These are phyloP conservation scores for Myotis pilosus DNA, from an alignment of 2,797 vertebrate genomes.

Conservation along the genomic window DNA sequence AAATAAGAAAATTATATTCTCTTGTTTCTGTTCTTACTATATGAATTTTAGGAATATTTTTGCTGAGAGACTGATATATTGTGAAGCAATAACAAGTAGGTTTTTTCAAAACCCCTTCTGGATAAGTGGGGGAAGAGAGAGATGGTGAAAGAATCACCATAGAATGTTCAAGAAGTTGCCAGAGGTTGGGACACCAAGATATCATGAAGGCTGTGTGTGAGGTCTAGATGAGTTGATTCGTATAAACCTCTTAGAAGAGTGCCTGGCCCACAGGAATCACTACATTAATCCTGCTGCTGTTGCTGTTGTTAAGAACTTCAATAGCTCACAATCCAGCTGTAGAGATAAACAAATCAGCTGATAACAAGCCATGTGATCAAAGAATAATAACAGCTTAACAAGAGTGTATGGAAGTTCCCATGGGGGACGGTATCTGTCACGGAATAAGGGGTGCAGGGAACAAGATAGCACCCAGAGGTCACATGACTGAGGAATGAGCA, in stretches of 20 bases:
- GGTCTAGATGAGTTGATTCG: background rate
- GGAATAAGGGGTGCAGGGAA: background rate
- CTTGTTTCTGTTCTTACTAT: background rate
- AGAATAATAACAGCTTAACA: background rate
- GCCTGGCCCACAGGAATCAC: background rate
- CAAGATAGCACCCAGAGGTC: background rate
- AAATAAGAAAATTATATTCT: conserved; percentile 21
- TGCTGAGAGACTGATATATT: background rate
- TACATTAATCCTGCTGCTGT: background rate
- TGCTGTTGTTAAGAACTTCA: background rate
- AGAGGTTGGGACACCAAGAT: background rate
- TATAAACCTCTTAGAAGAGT: background rate
- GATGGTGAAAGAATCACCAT: background rate
- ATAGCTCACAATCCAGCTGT: background rate
- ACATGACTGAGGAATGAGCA: background rate
- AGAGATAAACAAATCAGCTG: background rate
- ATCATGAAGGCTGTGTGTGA: background rate
- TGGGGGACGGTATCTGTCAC: background rate
- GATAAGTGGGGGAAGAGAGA: background rate
- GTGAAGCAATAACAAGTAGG: background rate
- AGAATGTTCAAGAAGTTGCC: conserved; percentile 13
- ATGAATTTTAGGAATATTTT: background rate
- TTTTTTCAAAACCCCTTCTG: background rate
- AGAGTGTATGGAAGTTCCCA: background rate
- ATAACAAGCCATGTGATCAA: background rate